These are phyloP conservation scores for Volucella inflata DNA, from an alignment of 2,888 invertebrate genomes.

Conservation along the genomic window DNA sequence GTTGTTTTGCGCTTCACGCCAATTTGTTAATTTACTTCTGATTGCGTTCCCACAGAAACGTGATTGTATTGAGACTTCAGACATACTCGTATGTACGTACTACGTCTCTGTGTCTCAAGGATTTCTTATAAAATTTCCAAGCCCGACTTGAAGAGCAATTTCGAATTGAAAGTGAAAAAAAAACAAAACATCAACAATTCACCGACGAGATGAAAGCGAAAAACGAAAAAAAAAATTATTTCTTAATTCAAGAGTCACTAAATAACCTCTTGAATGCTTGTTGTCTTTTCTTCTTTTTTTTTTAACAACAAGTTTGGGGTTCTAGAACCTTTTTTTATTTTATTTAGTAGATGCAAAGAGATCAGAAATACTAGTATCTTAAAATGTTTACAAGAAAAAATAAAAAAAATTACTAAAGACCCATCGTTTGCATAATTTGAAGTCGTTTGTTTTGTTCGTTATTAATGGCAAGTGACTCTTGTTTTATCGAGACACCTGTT, in stretches of 20 bases:
- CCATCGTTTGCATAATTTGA: constrained; percentile 15
- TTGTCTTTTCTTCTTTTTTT: neutral
- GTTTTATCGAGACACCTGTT: constrained; percentile 14
- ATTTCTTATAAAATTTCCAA: no score
- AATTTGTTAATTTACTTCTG: constrained; percentile 26
- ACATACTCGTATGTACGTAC: no score
- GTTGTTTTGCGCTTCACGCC: constrained; percentile 35
- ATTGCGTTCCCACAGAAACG: neutral
- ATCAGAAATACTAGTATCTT: no score
- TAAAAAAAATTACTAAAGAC: neutral
- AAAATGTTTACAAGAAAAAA: neutral
- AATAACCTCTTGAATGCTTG: neutral
- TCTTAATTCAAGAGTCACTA: neutral
- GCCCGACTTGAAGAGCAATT: neutral
- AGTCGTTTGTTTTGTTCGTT: neutral
- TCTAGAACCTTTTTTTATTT: neutral
- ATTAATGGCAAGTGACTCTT: constrained; percentile 10
- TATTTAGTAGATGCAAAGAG: no score
- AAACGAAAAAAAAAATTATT: neutral
- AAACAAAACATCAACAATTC: neutral
- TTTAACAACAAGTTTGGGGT: constrained; percentile 2
- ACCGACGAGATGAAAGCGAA: neutral
- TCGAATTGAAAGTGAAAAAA: constrained; percentile 1
- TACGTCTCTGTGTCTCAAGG: neutral
- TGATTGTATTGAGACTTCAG: no score